Base-by-base conservation (phyloP, 2,888 invertebrate species). In the Julus scandinavius region DNA sequence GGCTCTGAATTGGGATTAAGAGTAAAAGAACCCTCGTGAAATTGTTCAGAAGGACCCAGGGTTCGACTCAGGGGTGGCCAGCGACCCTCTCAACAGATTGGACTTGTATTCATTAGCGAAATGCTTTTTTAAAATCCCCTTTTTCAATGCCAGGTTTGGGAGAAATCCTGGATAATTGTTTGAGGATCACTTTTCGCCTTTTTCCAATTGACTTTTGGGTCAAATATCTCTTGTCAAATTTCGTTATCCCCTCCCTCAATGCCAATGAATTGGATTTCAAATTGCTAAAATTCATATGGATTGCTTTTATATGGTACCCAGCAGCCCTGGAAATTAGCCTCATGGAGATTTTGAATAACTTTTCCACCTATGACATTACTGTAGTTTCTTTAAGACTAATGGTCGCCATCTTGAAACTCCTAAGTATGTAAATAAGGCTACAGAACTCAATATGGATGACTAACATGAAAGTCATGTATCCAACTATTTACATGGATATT, bases 131-230 rank as follows among this genome's bases (percentile, higher is more conserved):
- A 63, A 63, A 29, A 72, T 5, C 29, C 72, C 72, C 72, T 20
- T 63, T 63, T 6, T 20, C 20, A 20, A 15, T 63, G 63, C 20
- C 63, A 63, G 63, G 29, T 29, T 20, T 29, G 72, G 29, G n/a
- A 72, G 29, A 29, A 29, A 72, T 72, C 72, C 72, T 29, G 72
- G 72, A 72, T 72, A 29, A 72, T 72, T 72, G 72, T 72, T n/a
- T 29, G 29, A 50, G 29, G 72, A 72, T 72, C 72, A 72, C 29
- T 72, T 72, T 72, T 11, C n/a, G 72, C 7, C 72, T 6, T 72
- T 72, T 29, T 72, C 29, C 72, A 72, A 29, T 72, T 72, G 72
- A 72, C 72, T 72, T 72, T 72, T 29, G 72, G 29, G 29, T 72
- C 72, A 20, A 29, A n/a, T 72, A 11, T 72, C 72, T 72, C 29